Percentiles rank a stretch among this genome's conserved stretches.
Conservation (phyloP, 2,113 vertebrate species). For the Daphoenositta chrysoptera region DNA sequence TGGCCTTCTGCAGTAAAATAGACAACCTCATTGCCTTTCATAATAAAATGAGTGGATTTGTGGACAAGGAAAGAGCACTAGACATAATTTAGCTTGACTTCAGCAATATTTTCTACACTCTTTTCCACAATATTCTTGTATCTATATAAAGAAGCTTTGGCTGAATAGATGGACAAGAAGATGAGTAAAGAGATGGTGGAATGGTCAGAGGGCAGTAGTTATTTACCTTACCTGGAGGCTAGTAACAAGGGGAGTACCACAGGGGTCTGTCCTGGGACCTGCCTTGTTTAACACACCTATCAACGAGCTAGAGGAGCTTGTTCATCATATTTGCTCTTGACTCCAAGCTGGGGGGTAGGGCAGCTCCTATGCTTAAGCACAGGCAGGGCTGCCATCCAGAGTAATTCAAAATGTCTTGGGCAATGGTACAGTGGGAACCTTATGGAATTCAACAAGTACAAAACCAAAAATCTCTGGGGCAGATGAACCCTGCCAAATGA, state of each 20-base stretch:
- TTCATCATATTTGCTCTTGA: neutral
- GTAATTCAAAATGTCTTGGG: neutral
- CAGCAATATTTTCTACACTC: neutral
- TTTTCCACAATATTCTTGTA: neutral
- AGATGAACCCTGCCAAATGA: neutral
- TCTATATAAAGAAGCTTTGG: neutral
- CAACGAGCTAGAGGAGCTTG: neutral
- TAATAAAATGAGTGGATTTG: neutral
- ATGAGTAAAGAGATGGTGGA: neutral
- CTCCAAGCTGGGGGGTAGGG: accelerated
- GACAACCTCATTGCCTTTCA: neutral
- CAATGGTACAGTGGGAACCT: neutral
- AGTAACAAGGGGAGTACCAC: neutral
- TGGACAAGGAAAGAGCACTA: neutral
- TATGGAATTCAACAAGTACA: accelerated
- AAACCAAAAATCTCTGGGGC: neutral
- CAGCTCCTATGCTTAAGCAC: neutral
- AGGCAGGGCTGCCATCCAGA: neutral
- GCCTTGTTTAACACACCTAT: neutral
- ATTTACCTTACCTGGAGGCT: neutral
- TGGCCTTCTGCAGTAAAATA: neutral
- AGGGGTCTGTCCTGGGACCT: neutral
- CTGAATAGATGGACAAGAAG: neutral
- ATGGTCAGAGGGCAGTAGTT: neutral
- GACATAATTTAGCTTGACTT: neutral